Percentiles rank a stretch among this genome's conserved stretches.
Conservation (phyloP, 2,888 invertebrate genomes). For the Barypeithes pellucidus region DNA sequence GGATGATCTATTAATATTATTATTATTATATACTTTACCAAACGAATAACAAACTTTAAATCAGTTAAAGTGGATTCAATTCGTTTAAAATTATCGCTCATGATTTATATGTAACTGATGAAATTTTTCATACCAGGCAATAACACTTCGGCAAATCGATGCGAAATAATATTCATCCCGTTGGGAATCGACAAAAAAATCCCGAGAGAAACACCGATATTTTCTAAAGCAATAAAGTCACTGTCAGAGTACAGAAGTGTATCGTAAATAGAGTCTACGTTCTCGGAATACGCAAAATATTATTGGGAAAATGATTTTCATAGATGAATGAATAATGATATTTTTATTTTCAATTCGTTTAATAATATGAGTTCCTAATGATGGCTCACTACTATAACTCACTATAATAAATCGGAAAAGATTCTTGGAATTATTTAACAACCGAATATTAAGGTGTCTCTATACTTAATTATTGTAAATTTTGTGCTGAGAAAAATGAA, state of each 20-base stretch:
- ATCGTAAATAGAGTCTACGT: conserved; percentile 13
- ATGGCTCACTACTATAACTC: no score
- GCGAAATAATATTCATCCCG: conserved; percentile 7
- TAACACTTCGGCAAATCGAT: conserved; percentile 13
- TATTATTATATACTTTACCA: no score
- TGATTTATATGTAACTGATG: neutral
- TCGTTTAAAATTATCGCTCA: no score
- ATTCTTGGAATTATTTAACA: no score
- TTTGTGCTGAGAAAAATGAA: no score
- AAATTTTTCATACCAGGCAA: neutral
- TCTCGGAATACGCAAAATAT: conserved; percentile 20
- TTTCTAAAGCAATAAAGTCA: conserved; percentile 19
- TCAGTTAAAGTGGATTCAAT: no score
- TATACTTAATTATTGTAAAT: no score
- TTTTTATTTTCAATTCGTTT: neutral
- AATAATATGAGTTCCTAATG: neutral
- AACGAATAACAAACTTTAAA: no score
- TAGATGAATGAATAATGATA: conserved; percentile 4
- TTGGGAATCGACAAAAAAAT: conserved; percentile 5
- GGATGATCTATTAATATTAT: no score
- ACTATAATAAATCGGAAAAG: no score
- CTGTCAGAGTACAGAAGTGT: conserved; percentile 19
- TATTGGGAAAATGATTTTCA: conserved; percentile 22
- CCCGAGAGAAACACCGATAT: conserved; percentile 11
- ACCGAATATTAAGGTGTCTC: no score